These are phyloP conservation scores for Dissostichus mawsoni DNA, from an alignment of 2,113 vertebrate species.

Conservation along the genomic window DNA sequence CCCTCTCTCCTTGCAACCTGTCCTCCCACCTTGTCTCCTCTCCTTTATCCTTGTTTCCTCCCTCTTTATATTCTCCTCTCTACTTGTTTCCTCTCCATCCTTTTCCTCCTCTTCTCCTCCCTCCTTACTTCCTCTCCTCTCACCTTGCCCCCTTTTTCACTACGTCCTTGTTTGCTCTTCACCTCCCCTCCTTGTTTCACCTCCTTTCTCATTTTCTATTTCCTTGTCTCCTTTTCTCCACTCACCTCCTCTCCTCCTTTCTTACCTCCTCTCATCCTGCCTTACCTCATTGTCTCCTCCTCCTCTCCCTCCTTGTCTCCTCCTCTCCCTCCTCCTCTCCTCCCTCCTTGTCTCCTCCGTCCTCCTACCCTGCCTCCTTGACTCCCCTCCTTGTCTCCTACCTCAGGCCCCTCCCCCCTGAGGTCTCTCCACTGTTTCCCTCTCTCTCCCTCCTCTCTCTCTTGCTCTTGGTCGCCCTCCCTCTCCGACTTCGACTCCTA, in stretches of 20 bases:
- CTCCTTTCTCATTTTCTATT: background rate
- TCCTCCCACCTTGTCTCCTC: background rate
- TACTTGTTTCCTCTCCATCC: background rate
- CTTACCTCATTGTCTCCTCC: background rate
- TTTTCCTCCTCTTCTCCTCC: background rate
- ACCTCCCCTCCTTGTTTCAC: background rate
- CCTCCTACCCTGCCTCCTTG: rapidly evolving
- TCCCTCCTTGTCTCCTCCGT: too few relatives aligned
- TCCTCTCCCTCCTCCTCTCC: background rate
- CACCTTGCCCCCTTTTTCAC: background rate
- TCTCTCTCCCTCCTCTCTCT: constrained; percentile 91
- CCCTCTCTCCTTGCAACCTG: background rate
- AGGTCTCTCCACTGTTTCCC: constrained; percentile 92
- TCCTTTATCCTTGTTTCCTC: background rate
- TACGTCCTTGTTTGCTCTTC: background rate
- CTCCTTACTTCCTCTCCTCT: too few relatives aligned
- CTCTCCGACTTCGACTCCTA: constrained; percentile 88
- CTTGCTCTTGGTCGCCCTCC: constrained; percentile 92
- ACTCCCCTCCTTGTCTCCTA: background rate
- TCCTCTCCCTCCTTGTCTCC: too few relatives aligned
- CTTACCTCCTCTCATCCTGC: background rate
- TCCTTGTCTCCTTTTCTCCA: background rate
- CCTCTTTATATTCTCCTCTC: background rate
- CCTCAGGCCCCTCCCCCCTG: constrained; percentile 86
- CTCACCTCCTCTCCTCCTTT: background rate